These are phyloP conservation scores for Scopus umbretta DNA, from an alignment of 2,113 vertebrate genomes.

Conservation along the genomic window DNA sequence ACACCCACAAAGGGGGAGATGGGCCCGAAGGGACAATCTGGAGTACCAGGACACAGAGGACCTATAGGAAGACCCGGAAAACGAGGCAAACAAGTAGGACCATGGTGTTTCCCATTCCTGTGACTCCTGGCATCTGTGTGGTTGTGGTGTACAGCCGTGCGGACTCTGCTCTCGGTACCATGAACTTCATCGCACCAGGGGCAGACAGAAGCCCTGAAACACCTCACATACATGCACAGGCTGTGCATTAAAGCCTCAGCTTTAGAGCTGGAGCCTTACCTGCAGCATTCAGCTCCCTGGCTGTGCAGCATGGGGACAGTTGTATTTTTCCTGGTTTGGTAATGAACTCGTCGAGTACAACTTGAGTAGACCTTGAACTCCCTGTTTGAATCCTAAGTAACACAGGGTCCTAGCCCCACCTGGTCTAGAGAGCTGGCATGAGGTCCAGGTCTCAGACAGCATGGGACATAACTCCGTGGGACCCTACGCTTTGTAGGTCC, in stretches of 20 bases:
- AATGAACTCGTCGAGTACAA: not conserved
- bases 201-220: not conserved
- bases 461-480: fast-evolving
- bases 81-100: slow-evolving; percentile 91
- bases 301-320: not conserved
- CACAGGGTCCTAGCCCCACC: not conserved
- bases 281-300: not conserved
- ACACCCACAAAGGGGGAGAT: slow-evolving; percentile 85
- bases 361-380: not conserved
- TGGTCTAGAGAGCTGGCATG: not conserved
- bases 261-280: not conserved
- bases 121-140: not conserved
- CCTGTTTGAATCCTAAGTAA: not conserved
- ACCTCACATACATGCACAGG: not conserved
- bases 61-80: slow-evolving; percentile 95
- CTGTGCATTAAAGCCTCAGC: not conserved
- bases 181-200: fast-evolving
- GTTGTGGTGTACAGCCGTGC: fast-evolving
- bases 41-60: slow-evolving; percentile 88
- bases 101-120: not conserved
- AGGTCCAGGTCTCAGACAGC: not conserved
- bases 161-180: not conserved
- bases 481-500: not conserved
- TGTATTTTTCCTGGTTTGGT: not conserved
- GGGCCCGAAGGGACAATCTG: slow-evolving; percentile 95